A percentile compares a stretch with the other conserved stretches of the same genome.
These are phyloP conservation scores for Takifugu ocellatus DNA, from an alignment of 2,797 vertebrate genomes.

Conservation along the genomic window DNA sequence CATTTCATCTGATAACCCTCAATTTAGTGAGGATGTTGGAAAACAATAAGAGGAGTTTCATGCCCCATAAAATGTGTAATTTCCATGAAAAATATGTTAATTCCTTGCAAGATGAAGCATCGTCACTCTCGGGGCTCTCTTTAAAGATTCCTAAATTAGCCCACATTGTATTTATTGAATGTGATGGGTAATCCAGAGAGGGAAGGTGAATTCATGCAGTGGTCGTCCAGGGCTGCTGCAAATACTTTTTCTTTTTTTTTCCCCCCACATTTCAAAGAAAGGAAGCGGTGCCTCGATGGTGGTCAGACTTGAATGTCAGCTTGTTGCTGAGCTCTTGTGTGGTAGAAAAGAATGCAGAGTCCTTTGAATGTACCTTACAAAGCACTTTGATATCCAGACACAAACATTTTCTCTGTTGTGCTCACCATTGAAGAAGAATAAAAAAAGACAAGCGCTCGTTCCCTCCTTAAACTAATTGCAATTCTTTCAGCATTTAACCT, in stretches of 20 bases:
- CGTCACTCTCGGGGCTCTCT: conserved; percentile 39
- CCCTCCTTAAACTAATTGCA: neutral
- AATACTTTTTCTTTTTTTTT: neutral
- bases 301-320: conserved; percentile 24
- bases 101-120: conserved; percentile 36
- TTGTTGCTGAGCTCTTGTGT: conserved; percentile 7
- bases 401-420: neutral
- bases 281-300: conserved; percentile 5
- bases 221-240: conserved; percentile 1
- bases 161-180: conserved; percentile 48
- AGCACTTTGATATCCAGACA: conserved; percentile 8
- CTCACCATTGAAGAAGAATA: neutral
- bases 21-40: conserved; percentile 22
- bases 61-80: conserved; percentile 64
- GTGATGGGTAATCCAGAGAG: conserved; percentile 47
- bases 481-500: conserved; percentile 3
- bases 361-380: conserved; percentile 4
- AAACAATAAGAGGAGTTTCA: conserved; percentile 27
- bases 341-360: conserved; percentile 12
- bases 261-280: conserved; percentile 16
- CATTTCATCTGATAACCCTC: conserved; percentile 14
- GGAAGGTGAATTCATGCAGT: conserved; percentile 30
- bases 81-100: conserved; percentile 50
- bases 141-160: conserved; percentile 65
- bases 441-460: neutral